Evolutionary conservation across 1,140 invertebrate species (phyloP).

Genomic region (Magallana angulata): DNA sequence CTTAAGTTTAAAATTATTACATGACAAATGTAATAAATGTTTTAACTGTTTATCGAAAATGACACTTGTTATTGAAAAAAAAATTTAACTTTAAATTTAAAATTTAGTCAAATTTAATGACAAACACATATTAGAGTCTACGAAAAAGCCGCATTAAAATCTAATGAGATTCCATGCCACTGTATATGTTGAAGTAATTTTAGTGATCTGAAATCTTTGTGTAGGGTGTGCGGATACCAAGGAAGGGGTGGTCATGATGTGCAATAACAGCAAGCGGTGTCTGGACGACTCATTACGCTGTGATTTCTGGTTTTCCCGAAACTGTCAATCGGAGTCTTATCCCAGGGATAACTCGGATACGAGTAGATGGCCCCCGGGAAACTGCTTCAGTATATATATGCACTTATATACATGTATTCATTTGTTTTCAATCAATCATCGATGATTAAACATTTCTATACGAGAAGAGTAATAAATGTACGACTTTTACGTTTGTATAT

Average conservation of each 20-base stretch:
- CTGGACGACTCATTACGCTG: slow-evolving; percentile 58
- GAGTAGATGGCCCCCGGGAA: slow-evolving; percentile 53
- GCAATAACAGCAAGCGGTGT: slow-evolving; percentile 63
- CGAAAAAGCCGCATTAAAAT: too few species aligned
- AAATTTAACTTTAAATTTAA: too few species aligned
- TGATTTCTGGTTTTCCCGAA: slow-evolving; percentile 65
- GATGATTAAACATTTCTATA: too few species aligned
- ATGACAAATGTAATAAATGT: background rate
- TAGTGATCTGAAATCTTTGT: slow-evolving; percentile 8
- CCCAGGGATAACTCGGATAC: slow-evolving; percentile 60
- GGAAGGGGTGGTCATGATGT: slow-evolving; percentile 50
- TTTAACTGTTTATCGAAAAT: background rate
- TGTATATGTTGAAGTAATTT: too few species aligned
- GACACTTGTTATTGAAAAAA: background rate
- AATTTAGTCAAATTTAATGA: too few species aligned
- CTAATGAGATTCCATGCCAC: too few species aligned
- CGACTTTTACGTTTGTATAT: too few species aligned
- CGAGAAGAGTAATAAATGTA: too few species aligned
- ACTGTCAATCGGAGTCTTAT: slow-evolving; percentile 56
- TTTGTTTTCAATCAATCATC: too few species aligned
- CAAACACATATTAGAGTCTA: too few species aligned
- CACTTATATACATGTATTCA: too few species aligned
- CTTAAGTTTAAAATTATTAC: background rate
- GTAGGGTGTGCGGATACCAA: slow-evolving; percentile 60
- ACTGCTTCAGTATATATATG: slow-evolving; percentile 55